Evolutionary conservation across 2,113 vertebrate species (phyloP).

Genomic region (Callospermophilus lateralis): DNA sequence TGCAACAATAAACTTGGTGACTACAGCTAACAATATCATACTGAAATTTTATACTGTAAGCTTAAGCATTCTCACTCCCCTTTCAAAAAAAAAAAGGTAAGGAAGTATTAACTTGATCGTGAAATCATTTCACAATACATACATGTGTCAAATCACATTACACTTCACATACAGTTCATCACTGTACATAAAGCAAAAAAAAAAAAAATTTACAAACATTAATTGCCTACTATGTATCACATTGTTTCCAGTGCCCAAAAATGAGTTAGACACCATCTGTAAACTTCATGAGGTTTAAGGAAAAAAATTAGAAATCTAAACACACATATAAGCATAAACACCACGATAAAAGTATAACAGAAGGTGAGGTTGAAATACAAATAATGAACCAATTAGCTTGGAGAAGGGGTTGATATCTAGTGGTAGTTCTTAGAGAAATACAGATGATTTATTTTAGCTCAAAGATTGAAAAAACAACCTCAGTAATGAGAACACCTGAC

Average conservation of each 20-base stretch:
- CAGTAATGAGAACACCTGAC: background rate
- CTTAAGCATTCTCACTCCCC: background rate
- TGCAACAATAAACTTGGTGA: background rate
- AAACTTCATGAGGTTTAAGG: background rate
- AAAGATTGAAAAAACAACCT: background rate
- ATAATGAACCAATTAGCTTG: background rate
- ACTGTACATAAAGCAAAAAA: background rate
- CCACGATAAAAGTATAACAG: background rate
- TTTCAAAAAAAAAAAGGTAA: background rate
- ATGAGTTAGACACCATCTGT: background rate
- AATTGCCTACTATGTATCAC: background rate
- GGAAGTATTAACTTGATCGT: background rate
- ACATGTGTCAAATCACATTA: background rate
- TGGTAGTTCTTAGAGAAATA: background rate
- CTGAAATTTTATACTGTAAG: background rate
- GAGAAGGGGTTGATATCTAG: background rate
- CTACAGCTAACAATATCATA: background rate
- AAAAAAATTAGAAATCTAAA: slow-evolving; percentile 54
- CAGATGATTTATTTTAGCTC: slow-evolving; percentile 18
- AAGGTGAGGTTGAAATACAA: background rate
- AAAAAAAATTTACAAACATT: background rate
- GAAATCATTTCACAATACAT: background rate
- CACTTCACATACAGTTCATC: background rate
- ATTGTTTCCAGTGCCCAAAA: background rate
- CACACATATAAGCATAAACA: background rate